Conservation (phyloP, 2,888 invertebrate genomes). For the Lithosia quadra region DNA sequence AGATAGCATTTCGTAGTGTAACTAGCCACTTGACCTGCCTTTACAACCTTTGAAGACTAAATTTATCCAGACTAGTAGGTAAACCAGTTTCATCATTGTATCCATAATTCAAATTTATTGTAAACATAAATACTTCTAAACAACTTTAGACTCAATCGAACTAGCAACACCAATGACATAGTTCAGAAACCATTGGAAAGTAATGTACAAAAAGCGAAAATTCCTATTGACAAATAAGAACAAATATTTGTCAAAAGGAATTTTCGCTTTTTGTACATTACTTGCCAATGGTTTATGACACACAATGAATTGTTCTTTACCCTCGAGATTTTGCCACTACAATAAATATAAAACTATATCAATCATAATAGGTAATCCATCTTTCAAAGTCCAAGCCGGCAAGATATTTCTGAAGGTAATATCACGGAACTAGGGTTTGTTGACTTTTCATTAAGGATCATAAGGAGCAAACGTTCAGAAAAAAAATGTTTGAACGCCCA, state of each 20-base stretch:
- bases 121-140: not conserved
- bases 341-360: slow-evolving; percentile 60
- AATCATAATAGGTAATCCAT: slow-evolving; percentile 68
- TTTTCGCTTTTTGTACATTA: not conserved
- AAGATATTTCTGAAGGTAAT: slow-evolving; percentile 48
- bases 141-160: not conserved
- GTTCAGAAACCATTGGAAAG: no score
- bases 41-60: no score
- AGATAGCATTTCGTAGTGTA: no score
- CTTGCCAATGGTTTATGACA: slow-evolving; percentile 47
- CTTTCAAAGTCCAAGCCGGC: slow-evolving; percentile 61
- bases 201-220: no score
- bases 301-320: slow-evolving; percentile 56
- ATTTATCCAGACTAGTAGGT: no score
- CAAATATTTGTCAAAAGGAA: no score
- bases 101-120: not conserved
- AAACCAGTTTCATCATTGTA: not conserved
- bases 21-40: no score
- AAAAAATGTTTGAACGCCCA: slow-evolving; percentile 51
- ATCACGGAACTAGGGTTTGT: slow-evolving; percentile 54
- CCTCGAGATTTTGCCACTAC: slow-evolving; percentile 44
- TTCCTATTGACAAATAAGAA: no score
- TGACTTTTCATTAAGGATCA: slow-evolving; percentile 70
- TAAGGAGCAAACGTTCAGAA: slow-evolving; percentile 43
- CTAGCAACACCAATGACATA: not conserved